phyloP scores from a whole-genome alignment of 2,113 vertebrate genomes.

The Mellivora capensis region DNA sequence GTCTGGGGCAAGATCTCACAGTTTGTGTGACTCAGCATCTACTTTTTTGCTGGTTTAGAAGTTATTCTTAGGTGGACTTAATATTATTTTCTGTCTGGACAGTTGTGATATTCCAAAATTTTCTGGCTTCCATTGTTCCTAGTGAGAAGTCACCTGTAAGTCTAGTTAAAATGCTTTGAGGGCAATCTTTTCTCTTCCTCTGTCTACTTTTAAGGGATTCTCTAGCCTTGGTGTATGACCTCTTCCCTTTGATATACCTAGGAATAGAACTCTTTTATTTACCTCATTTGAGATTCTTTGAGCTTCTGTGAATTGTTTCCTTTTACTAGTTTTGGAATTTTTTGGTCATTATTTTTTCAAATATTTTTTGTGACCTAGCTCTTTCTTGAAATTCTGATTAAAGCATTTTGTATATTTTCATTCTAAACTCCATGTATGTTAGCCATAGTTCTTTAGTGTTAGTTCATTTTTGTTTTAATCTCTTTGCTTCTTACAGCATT shows the following conservation, averaged over 20 bases:
- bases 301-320: background rate
- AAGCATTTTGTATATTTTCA: background rate
- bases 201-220: background rate
- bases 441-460: background rate
- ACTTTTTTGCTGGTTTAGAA: background rate
- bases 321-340: background rate
- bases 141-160: background rate
- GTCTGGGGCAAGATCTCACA: background rate
- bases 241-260: background rate
- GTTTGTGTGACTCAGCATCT: background rate
- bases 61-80: background rate
- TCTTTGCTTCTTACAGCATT: background rate
- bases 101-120: background rate
- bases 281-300: background rate
- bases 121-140: background rate
- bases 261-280: background rate
- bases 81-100: background rate
- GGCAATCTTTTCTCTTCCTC: background rate
- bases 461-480: background rate
- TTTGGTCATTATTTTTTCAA: background rate
- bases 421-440: background rate
- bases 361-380: background rate
- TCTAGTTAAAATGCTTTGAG: background rate
- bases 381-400: background rate
- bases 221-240: too few relatives aligned